phyloP scores from a whole-genome alignment of 1,140 invertebrate genomes.

The Leptestheria dahalacensis region DNA sequence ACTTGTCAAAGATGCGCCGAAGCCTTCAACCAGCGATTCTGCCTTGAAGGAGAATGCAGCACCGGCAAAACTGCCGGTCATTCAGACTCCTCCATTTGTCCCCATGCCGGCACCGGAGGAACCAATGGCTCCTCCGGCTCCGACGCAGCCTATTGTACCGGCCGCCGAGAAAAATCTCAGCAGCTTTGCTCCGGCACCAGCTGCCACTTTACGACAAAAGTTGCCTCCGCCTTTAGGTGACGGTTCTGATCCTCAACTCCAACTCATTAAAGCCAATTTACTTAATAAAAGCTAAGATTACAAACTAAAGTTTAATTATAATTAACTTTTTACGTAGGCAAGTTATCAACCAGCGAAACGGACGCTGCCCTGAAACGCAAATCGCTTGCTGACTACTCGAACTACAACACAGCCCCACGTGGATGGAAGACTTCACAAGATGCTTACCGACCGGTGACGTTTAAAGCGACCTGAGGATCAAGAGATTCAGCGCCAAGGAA shows the following conservation, averaged over 20 bases:
- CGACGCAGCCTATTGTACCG: no score
- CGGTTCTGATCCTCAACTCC: no score
- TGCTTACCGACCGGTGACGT: slow-evolving; percentile 50
- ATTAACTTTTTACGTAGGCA: neutral
- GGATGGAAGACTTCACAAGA: slow-evolving; percentile 47
- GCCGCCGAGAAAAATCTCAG: no score
- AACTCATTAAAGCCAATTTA: neutral
- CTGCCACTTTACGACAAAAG: neutral
- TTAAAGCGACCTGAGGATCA: slow-evolving; percentile 23
- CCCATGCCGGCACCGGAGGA: no score
- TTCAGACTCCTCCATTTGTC: neutral
- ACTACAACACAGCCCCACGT: slow-evolving; percentile 64
- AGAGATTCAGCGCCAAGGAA: no score
- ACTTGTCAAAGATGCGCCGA: neutral
- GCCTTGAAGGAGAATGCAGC: neutral
- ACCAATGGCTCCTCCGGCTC: no score
- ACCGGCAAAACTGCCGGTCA: no score
- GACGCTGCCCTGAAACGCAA: slow-evolving; percentile 28
- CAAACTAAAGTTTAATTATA: neutral
- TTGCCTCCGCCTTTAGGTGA: neutral
- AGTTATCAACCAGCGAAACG: slow-evolving; percentile 1
- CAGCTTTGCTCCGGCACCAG: neutral
- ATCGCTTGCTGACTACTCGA: slow-evolving; percentile 29
- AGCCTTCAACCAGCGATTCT: neutral
- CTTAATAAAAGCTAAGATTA: neutral